A percentile compares a stretch with the other conserved stretches of the same genome.
Evolutionary conservation across 1,140 invertebrate species (phyloP).

Genomic region (Scaptomyza pallida): DNA sequence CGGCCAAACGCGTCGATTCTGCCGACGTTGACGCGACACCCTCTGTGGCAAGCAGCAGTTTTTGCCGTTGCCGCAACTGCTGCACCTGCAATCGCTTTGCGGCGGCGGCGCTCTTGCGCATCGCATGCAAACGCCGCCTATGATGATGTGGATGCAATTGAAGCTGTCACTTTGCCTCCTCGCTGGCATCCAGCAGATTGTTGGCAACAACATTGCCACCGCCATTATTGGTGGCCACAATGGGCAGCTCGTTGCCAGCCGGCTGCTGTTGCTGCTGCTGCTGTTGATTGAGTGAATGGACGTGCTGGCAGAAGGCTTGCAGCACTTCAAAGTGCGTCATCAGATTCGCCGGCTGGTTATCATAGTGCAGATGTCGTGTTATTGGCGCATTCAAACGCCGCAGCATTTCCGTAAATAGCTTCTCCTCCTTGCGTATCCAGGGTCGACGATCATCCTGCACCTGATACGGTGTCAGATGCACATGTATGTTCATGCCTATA

Average conservation of each 20-base stretch:
- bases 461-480: constrained; percentile 95
- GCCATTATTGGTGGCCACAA: constrained; percentile 42
- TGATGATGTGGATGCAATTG: constrained; percentile 76
- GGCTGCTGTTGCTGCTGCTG: constrained; percentile 50
- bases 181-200: constrained; percentile 63
- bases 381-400: constrained; percentile 87
- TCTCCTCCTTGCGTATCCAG: constrained; percentile 93
- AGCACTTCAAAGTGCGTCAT: constrained; percentile 90
- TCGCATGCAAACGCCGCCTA: constrained; percentile 76
- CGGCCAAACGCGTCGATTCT: constrained; percentile 62
- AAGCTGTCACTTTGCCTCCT: constrained; percentile 83
- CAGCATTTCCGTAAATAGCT: constrained; percentile 89
- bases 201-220: constrained; percentile 56
- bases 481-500: constrained; percentile 86
- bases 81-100: constrained; percentile 68
- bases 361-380: constrained; percentile 88
- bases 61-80: constrained; percentile 64
- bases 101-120: constrained; percentile 69
- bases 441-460: constrained; percentile 89
- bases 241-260: constrained; percentile 34
- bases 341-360: constrained; percentile 86
- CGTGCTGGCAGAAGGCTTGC: constrained; percentile 85
- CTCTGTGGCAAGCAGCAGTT: constrained; percentile 52
- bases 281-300: constrained; percentile 76
- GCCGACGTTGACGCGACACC: constrained; percentile 43